Conservation (phyloP, 2,113 vertebrate species). For the Pteropus alecto region DNA sequence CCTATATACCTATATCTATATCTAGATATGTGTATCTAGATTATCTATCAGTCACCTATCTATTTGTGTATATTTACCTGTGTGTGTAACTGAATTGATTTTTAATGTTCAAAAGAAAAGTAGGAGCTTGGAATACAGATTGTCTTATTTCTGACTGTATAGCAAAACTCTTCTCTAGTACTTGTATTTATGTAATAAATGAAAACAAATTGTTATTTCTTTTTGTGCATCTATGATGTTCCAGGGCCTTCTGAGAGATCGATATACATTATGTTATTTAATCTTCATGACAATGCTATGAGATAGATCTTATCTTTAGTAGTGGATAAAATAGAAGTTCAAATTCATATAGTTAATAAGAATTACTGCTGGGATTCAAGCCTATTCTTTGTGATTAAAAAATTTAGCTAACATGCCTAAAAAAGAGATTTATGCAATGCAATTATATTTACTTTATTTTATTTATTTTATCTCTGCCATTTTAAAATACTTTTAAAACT, state of each 20-base stretch:
- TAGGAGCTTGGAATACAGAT: background rate
- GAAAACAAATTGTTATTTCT: background rate
- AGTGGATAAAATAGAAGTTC: background rate
- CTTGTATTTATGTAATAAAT: background rate
- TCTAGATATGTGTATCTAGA: background rate
- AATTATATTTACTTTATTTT: background rate
- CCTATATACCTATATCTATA: background rate
- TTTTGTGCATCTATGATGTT: background rate
- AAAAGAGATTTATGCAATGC: background rate
- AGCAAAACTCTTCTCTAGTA: background rate
- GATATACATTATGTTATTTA: background rate
- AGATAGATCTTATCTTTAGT: background rate
- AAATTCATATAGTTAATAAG: background rate
- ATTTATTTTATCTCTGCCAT: background rate
- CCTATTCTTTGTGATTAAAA: background rate
- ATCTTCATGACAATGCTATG: background rate
- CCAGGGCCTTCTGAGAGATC: background rate
- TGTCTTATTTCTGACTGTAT: background rate
- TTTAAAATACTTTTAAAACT: conserved; percentile 49
- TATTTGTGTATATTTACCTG: background rate
- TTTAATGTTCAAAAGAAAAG: background rate
- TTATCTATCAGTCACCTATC: background rate
- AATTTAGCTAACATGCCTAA: background rate
- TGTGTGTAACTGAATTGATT: background rate
- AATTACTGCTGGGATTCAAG: background rate